phyloP scores from a whole-genome alignment of 2,797 vertebrate species.

The Hypotaenidia philippensis region DNA sequence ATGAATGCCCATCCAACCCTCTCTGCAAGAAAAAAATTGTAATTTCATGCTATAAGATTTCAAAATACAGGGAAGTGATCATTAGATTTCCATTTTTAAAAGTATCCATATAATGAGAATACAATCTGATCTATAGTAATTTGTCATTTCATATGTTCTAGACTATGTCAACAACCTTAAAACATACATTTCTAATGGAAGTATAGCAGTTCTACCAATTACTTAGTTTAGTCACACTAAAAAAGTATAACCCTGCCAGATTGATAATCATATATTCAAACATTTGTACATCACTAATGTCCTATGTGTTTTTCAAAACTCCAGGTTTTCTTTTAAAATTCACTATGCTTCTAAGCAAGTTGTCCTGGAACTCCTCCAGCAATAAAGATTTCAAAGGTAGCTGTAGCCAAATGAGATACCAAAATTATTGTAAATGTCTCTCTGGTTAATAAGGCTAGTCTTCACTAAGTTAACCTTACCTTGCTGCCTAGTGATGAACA shows the following conservation, averaged over 20 bases:
- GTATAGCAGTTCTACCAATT: not conserved
- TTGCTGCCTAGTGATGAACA: not conserved
- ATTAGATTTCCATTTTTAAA: constrained; percentile 5
- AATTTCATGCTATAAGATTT: constrained; percentile 21
- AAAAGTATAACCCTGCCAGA: not conserved
- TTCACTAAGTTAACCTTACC: not conserved
- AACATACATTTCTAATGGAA: not conserved
- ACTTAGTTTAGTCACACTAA: not conserved
- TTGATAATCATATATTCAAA: not conserved
- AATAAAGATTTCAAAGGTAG: not conserved
- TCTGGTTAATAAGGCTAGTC: not conserved
- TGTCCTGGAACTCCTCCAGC: not conserved
- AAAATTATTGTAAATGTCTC: not conserved
- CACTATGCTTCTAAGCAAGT: not conserved
- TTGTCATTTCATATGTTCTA: not conserved
- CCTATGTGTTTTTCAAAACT: not conserved
- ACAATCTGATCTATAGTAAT: not conserved
- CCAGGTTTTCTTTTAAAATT: not conserved
- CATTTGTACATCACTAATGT: not conserved
- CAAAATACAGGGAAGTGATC: not conserved
- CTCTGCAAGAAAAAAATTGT: not conserved
- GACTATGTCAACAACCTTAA: not conserved
- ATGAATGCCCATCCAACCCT: not conserved
- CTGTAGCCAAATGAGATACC: not conserved
- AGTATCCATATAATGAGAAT: not conserved